A percentile compares a stretch with the other conserved stretches of the same genome.
Evolutionary conservation across 1,140 invertebrate genomes (phyloP).

Genomic region (Cydia amplana): DNA sequence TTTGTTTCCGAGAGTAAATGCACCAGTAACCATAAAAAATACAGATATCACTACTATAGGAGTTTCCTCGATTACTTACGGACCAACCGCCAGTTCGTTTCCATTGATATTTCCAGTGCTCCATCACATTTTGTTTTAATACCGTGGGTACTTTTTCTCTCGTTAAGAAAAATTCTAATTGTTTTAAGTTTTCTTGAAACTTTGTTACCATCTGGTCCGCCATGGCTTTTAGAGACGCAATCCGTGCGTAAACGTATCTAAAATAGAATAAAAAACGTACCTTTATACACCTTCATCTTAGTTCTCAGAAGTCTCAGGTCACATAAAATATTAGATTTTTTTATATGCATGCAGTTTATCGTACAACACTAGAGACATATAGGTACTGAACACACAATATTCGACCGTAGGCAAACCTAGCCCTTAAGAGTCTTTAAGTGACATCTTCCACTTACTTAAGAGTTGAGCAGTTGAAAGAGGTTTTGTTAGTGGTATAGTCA

Average conservation of each 20-base stretch:
- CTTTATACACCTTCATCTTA: neutral
- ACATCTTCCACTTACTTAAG: too few species aligned
- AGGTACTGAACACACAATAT: too few species aligned
- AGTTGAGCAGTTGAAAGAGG: too few species aligned
- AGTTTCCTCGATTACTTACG: slow-evolving; percentile 47
- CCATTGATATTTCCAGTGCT: slow-evolving; percentile 77
- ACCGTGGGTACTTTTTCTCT: slow-evolving; percentile 64
- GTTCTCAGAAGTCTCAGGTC: too few species aligned
- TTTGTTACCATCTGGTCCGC: slow-evolving; percentile 68
- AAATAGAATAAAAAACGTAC: slow-evolving; percentile 32
- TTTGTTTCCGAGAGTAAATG: too few species aligned
- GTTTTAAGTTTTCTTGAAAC: slow-evolving; percentile 72
- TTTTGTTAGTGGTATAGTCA: too few species aligned
- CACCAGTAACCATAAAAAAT: too few species aligned
- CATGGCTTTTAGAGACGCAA: slow-evolving; percentile 72
- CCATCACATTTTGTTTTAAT: slow-evolving; percentile 61
- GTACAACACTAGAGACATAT: too few species aligned
- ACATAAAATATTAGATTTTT: neutral
- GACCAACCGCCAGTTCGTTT: slow-evolving; percentile 74
- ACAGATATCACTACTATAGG: too few species aligned
- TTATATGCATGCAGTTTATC: too few species aligned
- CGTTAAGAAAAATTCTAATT: slow-evolving; percentile 70
- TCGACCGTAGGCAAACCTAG: too few species aligned
- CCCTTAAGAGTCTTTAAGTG: too few species aligned
- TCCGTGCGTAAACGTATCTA: slow-evolving; percentile 74